Evolutionary conservation across 2,888 invertebrate genomes (phyloP).

Genomic region (Thereva nobilitata): DNA sequence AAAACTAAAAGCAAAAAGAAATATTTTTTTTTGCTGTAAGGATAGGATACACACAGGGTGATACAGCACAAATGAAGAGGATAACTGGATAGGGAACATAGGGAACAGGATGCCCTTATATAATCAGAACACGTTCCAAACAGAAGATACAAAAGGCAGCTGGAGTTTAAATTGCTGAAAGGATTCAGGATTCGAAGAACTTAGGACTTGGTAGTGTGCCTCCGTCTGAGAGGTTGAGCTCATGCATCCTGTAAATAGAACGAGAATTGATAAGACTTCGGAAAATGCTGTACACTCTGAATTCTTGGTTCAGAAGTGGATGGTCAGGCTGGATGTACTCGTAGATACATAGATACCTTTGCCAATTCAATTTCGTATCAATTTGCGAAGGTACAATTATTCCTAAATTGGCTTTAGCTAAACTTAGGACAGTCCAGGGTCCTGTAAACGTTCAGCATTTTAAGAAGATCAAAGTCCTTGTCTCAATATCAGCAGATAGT

Average conservation of each 20-base stretch:
- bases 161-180: constrained; percentile 35
- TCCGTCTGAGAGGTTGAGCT: constrained; percentile 19
- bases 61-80: constrained; percentile 1
- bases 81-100: background rate
- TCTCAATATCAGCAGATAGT: too few species aligned
- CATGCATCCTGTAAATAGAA: constrained; percentile 30
- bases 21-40: constrained; percentile 12
- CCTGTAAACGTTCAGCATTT: constrained; percentile 21
- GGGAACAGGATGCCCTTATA: constrained; percentile 12
- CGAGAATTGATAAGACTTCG: constrained; percentile 27
- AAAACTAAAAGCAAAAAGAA: constrained; percentile 4
- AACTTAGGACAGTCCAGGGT: background rate
- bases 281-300: constrained; percentile 15
- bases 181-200: constrained; percentile 30
- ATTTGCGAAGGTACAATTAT: constrained; percentile 34
- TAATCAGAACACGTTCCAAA: constrained; percentile 34
- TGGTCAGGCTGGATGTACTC: background rate
- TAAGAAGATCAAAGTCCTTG: constrained; percentile 20
- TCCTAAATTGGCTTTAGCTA: constrained; percentile 19
- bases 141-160: constrained; percentile 34
- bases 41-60: constrained; percentile 8
- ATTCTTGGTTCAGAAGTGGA: constrained; percentile 18
- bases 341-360: constrained; percentile 15
- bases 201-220: constrained; percentile 18
- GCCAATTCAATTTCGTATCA: constrained; percentile 35